Conservation (phyloP, 2,888 invertebrate species). For the Volucella zonaria region DNA sequence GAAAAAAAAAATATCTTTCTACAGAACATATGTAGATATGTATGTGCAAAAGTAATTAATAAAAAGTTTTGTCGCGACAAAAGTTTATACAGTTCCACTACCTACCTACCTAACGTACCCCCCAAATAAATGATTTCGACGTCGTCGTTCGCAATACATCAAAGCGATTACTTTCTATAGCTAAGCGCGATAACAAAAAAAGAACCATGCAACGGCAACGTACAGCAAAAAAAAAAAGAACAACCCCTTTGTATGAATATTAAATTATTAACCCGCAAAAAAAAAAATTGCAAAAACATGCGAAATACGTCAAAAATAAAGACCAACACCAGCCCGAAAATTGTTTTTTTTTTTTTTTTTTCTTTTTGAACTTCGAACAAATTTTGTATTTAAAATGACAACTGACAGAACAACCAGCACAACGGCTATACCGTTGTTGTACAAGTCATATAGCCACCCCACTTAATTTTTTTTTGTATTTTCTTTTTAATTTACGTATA, state of each 20-base stretch:
- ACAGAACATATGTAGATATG: not conserved
- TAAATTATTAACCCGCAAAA: conserved; percentile 66
- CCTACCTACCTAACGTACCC: conserved; percentile 1
- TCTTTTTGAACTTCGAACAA: conserved; percentile 55
- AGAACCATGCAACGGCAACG: no score
- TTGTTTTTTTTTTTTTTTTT: no score
- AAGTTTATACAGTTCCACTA: conserved; percentile 33
- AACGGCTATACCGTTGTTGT: conserved; percentile 42
- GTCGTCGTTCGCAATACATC: conserved; percentile 59
- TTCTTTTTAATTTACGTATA: conserved; percentile 4
- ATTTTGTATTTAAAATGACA: conserved; percentile 33
- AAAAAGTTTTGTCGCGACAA: conserved; percentile 69
- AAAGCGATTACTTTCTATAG: conserved; percentile 63
- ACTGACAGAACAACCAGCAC: conserved; percentile 36
- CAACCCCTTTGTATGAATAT: conserved; percentile 71
- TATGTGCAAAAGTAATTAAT: conserved; percentile 58
- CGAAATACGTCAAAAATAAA: conserved; percentile 18
- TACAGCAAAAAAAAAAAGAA: conserved; percentile 33
- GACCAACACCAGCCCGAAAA: not conserved
- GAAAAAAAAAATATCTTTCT: not conserved
- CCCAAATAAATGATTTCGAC: not conserved
- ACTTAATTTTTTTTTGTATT: conserved; percentile 16
- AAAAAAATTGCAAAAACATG: conserved; percentile 26
- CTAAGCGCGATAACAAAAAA: conserved; percentile 33
- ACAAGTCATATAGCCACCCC: conserved; percentile 45